Base-by-base conservation (phyloP, 1,140 invertebrate species). In the Caenorhabditis inopinata region DNA sequence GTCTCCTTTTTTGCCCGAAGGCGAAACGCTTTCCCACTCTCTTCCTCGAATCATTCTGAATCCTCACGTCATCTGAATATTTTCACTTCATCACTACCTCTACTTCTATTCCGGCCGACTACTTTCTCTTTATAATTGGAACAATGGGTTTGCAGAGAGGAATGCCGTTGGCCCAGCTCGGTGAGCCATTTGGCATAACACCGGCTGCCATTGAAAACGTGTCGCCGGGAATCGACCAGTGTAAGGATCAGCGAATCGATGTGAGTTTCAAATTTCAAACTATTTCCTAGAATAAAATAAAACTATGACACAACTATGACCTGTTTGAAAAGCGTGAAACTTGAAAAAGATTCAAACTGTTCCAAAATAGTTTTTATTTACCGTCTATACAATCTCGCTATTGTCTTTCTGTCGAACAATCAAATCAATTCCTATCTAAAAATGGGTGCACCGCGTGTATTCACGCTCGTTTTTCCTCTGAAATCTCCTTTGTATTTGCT, bases 131-230 rank as follows among this genome's bases (percentile, higher is more conserved):
- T 21, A 38, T 38, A 9, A 18, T 27, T 68, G 29, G 58, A 68
- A 68, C 29, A 68, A 68, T 68, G 58, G 58, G 58, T 16, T 68
- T 68, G 25, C 58, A 68, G 58, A 68, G 58, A 68, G 58, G 58
- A 68, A 68, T 68, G 58, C 58, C 58, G 25, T 38, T 68, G 32
- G 58, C 58, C 21, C 58, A 68, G 38, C 58, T 68, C 21, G 58
- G 58, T 1, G 58, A 68, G 32, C 58, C 58, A 18, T 68, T 68
- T 9, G 58, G 58, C 14, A 68, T 68, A 29, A 68, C 58, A 38
- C 58, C 58, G 7, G 29, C 58, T 18, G 29, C 58, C 58, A 68
- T 68, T 32, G 58, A 68, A 32, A 68, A 68, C 12, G 58, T 68
- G 7, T 68, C 58, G n/a, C 58, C 58, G 2, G 58, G 58, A 1